Percentiles rank a stretch among this genome's conserved stretches.
These are phyloP conservation scores for Lingula anatina DNA, from an alignment of 2,888 invertebrate species.

Conservation along the genomic window DNA sequence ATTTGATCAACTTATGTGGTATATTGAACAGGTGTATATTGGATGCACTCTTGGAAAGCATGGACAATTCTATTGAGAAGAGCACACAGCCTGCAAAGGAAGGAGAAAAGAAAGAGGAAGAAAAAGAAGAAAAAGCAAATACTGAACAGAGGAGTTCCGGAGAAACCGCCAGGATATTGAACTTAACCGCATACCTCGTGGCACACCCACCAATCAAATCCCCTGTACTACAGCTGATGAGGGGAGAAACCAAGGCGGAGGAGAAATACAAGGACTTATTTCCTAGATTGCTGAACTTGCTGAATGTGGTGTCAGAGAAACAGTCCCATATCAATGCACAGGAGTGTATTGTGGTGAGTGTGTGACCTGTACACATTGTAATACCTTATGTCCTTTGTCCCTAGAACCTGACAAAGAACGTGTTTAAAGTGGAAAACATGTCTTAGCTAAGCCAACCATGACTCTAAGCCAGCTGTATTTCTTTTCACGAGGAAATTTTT, in stretches of 20 bases:
- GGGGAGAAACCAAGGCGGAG: conserved; percentile 60
- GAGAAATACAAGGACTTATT: conserved; percentile 60
- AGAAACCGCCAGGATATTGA: conserved; percentile 65
- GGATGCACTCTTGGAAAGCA: background rate
- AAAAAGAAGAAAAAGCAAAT: conserved; percentile 13
- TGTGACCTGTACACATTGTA: no score
- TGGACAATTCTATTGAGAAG: background rate
- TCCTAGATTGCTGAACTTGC: conserved; percentile 39
- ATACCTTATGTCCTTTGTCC: no score
- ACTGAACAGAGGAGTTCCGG: conserved; percentile 42
- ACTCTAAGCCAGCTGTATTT: no score
- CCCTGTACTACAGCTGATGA: conserved; percentile 71
- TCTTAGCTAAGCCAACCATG: no score
- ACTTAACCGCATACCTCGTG: conserved; percentile 75
- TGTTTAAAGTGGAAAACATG: no score
- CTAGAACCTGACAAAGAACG: no score
- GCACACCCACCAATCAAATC: conserved; percentile 84
- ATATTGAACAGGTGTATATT: background rate
- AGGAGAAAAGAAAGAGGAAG: conserved; percentile 16
- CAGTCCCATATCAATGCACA: conserved; percentile 63
- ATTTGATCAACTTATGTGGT: no score
- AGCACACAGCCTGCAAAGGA: conserved; percentile 5
- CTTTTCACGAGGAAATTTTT: no score
- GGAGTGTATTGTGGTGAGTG: conserved; percentile 64
- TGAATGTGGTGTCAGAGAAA: conserved; percentile 59